A percentile compares a stretch with the other conserved stretches of the same genome.
Conservation (phyloP, 2,888 invertebrate species). For the Oscheius sp. region DNA sequence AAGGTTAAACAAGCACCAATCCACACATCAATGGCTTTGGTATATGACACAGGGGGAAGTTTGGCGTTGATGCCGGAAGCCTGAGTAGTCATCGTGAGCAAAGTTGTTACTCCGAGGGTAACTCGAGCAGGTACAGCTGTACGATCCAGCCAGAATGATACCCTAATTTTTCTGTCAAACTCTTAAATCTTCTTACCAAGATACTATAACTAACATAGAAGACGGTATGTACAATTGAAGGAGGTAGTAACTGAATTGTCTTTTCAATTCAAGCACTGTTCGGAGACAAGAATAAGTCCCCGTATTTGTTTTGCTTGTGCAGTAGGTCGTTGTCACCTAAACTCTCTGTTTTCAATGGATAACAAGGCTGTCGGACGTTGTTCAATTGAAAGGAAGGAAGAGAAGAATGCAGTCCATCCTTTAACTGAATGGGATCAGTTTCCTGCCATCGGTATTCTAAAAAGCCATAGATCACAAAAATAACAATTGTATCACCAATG, state of each 20-base stretch:
- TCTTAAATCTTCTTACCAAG: conserved; percentile 58
- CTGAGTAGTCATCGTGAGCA: conserved; percentile 88
- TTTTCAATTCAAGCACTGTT: conserved; percentile 92
- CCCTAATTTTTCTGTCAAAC: conserved; percentile 28
- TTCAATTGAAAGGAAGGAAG: conserved; percentile 82
- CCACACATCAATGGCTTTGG: conserved; percentile 77
- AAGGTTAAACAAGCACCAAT: conserved; percentile 84
- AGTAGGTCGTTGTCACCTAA: conserved; percentile 89
- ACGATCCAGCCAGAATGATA: conserved; percentile 32
- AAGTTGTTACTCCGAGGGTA: conserved; percentile 86
- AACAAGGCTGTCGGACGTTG: conserved; percentile 31
- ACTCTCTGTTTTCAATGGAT: neutral
- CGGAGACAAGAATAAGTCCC: conserved; percentile 96
- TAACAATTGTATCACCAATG: conserved; percentile 76
- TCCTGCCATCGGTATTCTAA: conserved; percentile 87
- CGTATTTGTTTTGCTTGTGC: conserved; percentile 94
- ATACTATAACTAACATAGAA: conserved; percentile 75
- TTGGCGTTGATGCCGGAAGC: conserved; percentile 67
- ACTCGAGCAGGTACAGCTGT: conserved; percentile 69
- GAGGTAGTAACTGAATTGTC: conserved; percentile 98
- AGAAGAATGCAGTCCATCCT: conserved; percentile 74
- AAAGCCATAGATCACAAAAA: neutral
- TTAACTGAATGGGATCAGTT: conserved; percentile 89
- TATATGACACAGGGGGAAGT: conserved; percentile 81
- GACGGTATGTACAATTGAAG: conserved; percentile 99